phyloP scores from a whole-genome alignment of 1,140 invertebrate species.

The Brachionus calyciflorus region DNA sequence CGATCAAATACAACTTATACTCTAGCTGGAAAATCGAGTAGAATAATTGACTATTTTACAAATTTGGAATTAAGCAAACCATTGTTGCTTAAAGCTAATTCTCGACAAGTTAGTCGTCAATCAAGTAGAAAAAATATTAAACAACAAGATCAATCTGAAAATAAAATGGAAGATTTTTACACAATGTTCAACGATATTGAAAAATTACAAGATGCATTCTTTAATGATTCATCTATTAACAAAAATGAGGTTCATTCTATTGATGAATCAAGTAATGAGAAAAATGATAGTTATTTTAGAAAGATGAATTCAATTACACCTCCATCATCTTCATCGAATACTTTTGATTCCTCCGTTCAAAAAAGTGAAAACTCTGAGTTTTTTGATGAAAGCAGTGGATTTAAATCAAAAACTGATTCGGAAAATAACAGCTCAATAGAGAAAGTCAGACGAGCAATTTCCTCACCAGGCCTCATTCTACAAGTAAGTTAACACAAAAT shows the following conservation, averaged over 20 bases:
- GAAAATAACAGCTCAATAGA: conserved; percentile 20
- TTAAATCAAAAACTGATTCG: conserved; percentile 17
- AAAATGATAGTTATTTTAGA: not conserved
- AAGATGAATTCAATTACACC: not conserved
- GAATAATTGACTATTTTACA: conserved; percentile 28
- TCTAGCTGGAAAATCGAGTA: not conserved
- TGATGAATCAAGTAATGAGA: not conserved
- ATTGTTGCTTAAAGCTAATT: not conserved
- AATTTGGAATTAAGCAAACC: conserved; percentile 33
- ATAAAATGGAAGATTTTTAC: conserved; percentile 8
- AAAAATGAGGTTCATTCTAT: not conserved
- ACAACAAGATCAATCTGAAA: not conserved
- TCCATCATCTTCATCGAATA: not conserved
- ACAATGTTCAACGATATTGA: conserved; percentile 24
- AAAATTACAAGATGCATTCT: conserved; percentile 39
- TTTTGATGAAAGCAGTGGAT: not conserved
- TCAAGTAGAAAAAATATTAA: not conserved
- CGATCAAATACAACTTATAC: conserved; percentile 38
- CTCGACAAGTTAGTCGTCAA: not conserved
- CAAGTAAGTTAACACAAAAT: conserved; percentile 5
- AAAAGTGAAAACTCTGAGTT: not conserved
- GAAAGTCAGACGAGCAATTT: conserved; percentile 33
- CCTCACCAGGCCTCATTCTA: not conserved
- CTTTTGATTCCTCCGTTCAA: not conserved
- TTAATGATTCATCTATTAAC: conserved; percentile 9